phyloP scores from a whole-genome alignment of 1,140 invertebrate species.

The Cheumatopsyche charites region DNA sequence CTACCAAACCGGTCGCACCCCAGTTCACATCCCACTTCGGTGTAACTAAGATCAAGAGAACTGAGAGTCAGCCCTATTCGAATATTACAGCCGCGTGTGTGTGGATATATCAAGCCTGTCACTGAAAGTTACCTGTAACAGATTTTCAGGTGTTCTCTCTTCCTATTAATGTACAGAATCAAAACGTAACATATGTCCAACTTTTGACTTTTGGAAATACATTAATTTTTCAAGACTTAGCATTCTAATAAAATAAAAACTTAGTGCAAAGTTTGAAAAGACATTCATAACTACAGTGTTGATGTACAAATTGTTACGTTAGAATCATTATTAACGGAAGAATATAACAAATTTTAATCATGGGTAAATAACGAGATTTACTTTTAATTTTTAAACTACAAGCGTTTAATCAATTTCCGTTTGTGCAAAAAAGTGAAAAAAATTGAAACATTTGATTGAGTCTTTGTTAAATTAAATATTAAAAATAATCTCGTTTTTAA shows the following conservation, averaged over 20 bases:
- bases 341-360: no score
- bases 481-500: not conserved
- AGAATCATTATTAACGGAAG: no score
- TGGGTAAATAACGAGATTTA: no score
- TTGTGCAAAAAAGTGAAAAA: not conserved
- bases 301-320: no score
- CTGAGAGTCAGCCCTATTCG: constrained; percentile 41
- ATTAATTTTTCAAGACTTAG: not conserved
- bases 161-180: constrained; percentile 35
- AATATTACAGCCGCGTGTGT: constrained; percentile 45
- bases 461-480: not conserved
- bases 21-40: constrained; percentile 23
- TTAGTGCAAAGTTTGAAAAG: no score
- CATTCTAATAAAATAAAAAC: no score
- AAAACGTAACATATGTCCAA: constrained; percentile 36
- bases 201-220: not conserved
- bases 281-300: no score
- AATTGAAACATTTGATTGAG: not conserved
- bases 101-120: constrained; percentile 46
- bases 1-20: constrained; percentile 36
- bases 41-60: constrained; percentile 33
- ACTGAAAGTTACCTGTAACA: constrained; percentile 67
- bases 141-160: constrained; percentile 67
- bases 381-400: no score
- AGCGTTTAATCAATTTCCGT: no score